Conservation (phyloP, 1,140 invertebrate genomes). For the Drosophila bocki region DNA sequence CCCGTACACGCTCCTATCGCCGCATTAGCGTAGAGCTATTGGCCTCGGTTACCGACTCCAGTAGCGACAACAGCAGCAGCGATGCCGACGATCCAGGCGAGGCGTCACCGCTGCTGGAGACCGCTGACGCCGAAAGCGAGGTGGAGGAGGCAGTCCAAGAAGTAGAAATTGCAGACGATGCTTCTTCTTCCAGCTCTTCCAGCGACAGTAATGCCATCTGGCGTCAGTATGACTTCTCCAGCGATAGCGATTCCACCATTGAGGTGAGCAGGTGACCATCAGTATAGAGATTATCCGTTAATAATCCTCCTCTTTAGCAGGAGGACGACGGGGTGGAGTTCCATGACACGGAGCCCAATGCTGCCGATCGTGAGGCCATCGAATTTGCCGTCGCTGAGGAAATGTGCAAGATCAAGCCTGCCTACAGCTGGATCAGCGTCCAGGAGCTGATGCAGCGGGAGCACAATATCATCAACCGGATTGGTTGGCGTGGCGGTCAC, state of each 20-base stretch:
- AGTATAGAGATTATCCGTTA: no score
- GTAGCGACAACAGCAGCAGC: background rate
- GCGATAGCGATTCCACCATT: conserved; percentile 16
- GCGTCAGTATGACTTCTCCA: conserved; percentile 28
- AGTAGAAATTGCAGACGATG: no score
- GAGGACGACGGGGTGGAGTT: conserved; percentile 14
- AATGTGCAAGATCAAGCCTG: conserved; percentile 64
- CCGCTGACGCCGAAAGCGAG: background rate
- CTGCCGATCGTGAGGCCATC: conserved; percentile 26
- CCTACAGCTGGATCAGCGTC: conserved; percentile 55
- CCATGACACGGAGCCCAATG: conserved; percentile 18
- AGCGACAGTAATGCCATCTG: conserved; percentile 11
- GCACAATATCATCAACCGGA: conserved; percentile 63
- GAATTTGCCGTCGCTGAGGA: conserved; percentile 45
- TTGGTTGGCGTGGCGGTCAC: conserved; percentile 65
- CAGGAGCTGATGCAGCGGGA: conserved; percentile 71
- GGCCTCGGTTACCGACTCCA: conserved; percentile 13
- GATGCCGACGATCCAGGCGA: conserved; percentile 9
- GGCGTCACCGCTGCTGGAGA: background rate
- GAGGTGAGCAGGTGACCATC: conserved; percentile 11
- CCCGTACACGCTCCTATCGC: conserved; percentile 47
- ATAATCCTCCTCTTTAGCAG: background rate
- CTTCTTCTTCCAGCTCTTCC: conserved; percentile 21
- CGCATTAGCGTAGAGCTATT: conserved; percentile 22
- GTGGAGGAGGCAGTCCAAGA: background rate